phyloP scores from a whole-genome alignment of 2,797 vertebrate genomes.

The Lacerta agilis region DNA sequence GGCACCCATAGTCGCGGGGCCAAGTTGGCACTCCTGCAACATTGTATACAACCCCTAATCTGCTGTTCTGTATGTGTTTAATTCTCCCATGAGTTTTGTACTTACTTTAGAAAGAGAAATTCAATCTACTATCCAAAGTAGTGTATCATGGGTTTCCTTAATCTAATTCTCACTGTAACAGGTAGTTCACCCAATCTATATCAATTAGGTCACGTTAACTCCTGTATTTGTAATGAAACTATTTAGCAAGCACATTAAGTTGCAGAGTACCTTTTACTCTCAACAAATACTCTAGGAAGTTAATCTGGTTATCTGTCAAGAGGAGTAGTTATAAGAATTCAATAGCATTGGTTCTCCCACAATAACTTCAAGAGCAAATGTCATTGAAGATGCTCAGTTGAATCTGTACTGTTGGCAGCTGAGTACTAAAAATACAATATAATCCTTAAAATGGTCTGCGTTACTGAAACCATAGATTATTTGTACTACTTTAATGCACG shows the following conservation, averaged over 20 bases:
- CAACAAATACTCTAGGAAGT: not conserved
- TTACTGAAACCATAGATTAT: not conserved
- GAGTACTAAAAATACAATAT: not conserved
- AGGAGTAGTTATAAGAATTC: not conserved
- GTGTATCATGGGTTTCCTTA: not conserved
- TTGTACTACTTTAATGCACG: not conserved
- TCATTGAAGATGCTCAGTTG: not conserved
- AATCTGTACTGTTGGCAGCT: not conserved
- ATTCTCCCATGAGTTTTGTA: not conserved
- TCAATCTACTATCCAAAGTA: not conserved
- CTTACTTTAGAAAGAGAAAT: not conserved
- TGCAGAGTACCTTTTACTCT: not conserved
- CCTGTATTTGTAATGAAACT: not conserved
- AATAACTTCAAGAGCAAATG: slow-evolving; percentile 1
- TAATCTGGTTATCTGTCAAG: not conserved
- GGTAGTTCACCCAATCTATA: not conserved
- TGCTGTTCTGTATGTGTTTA: too few relatives aligned
- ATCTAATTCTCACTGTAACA: not conserved
- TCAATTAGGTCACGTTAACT: not conserved
- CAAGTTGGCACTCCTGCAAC: too few relatives aligned
- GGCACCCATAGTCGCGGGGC: accelerated
- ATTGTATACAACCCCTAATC: too few relatives aligned
- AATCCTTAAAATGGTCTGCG: not conserved
- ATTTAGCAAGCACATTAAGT: not conserved
- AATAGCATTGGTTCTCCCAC: not conserved